Evolutionary conservation across 2,113 vertebrate species (phyloP), one percentile per base, ranked within the genome.

Genomic region (Camelus bactrianus): DNA sequence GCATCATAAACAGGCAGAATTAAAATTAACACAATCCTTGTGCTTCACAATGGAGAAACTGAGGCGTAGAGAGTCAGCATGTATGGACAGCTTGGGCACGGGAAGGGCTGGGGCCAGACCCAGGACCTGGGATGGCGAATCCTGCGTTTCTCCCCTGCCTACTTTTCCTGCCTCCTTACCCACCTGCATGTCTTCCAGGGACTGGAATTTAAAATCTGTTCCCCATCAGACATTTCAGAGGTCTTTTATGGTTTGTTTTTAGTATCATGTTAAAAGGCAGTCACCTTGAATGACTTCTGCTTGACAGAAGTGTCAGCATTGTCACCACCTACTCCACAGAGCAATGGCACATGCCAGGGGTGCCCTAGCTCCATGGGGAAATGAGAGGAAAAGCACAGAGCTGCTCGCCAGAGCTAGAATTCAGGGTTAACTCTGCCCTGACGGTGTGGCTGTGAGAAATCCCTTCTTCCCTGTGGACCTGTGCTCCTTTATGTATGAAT

Each of bases 231-330:
- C 64, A 32, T 80, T 85, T 65, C 82, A 67, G 82, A 80, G 12
- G 14, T 32, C 58, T 93, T 86, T 60, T 50, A 62, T 5, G 14
- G 20, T 93, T 95, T 97, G 93, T 97, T 96, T 96, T 93, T 13
- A 70, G 96, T 94, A 60, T 32, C 82, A 60, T 92, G 89, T 93
- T 62, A 86, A 87, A 89, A 97, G 85, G 64, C 89, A 80, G 73
- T 89, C 95, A 96, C 94, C 89, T 89, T 95, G 96, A 97, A 54
- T 94, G 96, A 93, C 92, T 97, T 95, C 79, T 96, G 95, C 96
- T 95, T 98, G 97, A 97, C 83, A 90, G 92, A 91, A 83, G 64
- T 87, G 95, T 98, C 95, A 93, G 79, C 75, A 56, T 79, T 69
- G 92, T 94, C 93, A 87, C 95, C 79, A 22, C 79, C 84, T 70